phyloP scores from a whole-genome alignment of 1,140 invertebrate species.

The Melipona quadrifasciata region DNA sequence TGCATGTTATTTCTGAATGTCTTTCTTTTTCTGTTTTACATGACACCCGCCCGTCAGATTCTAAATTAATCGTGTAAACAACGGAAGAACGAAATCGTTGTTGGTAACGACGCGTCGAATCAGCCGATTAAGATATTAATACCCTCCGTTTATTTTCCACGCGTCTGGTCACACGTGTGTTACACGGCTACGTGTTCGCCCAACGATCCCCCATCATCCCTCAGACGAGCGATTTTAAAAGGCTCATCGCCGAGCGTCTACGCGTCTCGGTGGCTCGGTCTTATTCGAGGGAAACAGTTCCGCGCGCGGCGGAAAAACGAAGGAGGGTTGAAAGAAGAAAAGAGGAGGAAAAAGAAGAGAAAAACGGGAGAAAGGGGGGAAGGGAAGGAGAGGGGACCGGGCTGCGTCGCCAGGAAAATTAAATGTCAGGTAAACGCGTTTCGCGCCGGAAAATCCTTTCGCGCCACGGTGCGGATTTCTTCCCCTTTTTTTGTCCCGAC shows the following conservation, averaged over 20 bases:
- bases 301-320: not conserved
- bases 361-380: rapidly evolving
- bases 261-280: not conserved
- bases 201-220: not conserved
- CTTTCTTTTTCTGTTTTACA: too few species aligned
- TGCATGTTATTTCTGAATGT: too few species aligned
- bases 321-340: not conserved
- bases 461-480: not conserved
- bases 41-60: too few species aligned
- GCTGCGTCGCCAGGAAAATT: slow-evolving; percentile 41
- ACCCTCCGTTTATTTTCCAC: not conserved
- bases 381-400: not conserved
- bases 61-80: too few species aligned
- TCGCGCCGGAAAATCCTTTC: slow-evolving; percentile 22
- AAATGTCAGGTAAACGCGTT: slow-evolving; percentile 51
- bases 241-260: not conserved
- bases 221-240: not conserved
- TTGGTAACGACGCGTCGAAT: too few species aligned
- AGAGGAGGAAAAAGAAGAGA: not conserved
- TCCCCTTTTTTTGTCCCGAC: not conserved
- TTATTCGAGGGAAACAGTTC: slow-evolving; percentile 9
- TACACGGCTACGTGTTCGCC: not conserved
- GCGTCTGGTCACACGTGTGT: not conserved
- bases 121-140: not conserved
- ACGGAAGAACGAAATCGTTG: too few species aligned